Conservation (phyloP, 2,113 vertebrate genomes). For the Erinaceus europaeus region DNA sequence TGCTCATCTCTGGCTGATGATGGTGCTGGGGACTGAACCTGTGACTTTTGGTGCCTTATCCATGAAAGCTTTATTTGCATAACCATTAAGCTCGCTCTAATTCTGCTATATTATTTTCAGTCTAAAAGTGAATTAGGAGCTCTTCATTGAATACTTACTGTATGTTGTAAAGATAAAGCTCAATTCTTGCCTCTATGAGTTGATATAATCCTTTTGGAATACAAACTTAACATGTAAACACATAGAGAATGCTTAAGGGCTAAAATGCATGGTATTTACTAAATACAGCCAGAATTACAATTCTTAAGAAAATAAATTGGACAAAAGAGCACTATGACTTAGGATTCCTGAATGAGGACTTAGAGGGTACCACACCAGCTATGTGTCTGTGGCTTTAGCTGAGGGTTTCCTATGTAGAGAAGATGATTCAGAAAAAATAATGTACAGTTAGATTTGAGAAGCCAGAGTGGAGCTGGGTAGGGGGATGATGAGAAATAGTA, state of each 20-base stretch:
- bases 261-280: neutral
- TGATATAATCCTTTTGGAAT: neutral
- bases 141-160: neutral
- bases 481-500: neutral
- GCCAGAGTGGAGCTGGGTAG: slow-evolving; percentile 11
- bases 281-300: slow-evolving; percentile 16
- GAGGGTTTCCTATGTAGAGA: neutral
- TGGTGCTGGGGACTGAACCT: too few species aligned
- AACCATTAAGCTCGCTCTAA: too few species aligned
- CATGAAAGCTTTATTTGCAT: too few species aligned
- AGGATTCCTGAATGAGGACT: neutral
- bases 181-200: slow-evolving; percentile 20
- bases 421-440: slow-evolving; percentile 3
- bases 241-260: neutral
- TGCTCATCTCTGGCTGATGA: too few species aligned
- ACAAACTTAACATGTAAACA: slow-evolving; percentile 1
- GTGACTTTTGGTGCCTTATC: too few species aligned
- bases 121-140: neutral
- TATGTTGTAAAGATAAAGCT: slow-evolving; percentile 5
- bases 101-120: neutral
- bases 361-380: neutral
- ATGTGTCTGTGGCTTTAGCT: slow-evolving; percentile 14
- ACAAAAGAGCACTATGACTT: neutral
- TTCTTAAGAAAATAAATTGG: slow-evolving; percentile 22
- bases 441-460: slow-evolving; percentile 7